Percentiles rank a stretch among this genome's conserved stretches.
Conservation (phyloP, 2,888 invertebrate species). For the Beris morrisii region DNA sequence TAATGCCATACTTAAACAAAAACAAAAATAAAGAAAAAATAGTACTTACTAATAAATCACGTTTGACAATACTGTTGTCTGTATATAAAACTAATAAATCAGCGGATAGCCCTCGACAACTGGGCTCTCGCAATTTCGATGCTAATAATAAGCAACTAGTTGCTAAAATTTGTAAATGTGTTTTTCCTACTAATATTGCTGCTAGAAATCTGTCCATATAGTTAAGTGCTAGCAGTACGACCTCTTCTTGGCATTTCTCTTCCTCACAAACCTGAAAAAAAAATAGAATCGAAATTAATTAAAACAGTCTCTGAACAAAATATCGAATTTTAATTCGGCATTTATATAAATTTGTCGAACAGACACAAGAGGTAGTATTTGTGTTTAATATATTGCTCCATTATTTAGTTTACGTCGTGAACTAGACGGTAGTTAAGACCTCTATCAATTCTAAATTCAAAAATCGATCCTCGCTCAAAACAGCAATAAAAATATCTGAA, state of each 20-base stretch:
- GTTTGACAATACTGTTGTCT: slow-evolving; percentile 85
- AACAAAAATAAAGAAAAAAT: not conserved
- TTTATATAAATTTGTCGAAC: not conserved
- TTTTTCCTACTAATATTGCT: slow-evolving; percentile 78
- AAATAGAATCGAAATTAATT: too few relatives aligned
- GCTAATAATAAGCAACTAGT: slow-evolving; percentile 90
- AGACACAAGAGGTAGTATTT: too few relatives aligned
- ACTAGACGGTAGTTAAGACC: too few relatives aligned
- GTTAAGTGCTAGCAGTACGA: slow-evolving; percentile 89
- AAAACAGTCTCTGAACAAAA: slow-evolving; percentile 19
- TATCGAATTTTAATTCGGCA: not conserved
- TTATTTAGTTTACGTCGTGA: too few relatives aligned
- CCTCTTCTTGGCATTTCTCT: slow-evolving; percentile 89
- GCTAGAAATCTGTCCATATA: slow-evolving; percentile 93
- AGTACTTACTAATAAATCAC: slow-evolving; percentile 84
- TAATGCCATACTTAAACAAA: not conserved
- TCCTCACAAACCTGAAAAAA: slow-evolving; percentile 87
- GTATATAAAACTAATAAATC: slow-evolving; percentile 89
- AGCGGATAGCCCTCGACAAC: slow-evolving; percentile 71
- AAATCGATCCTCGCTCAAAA: too few relatives aligned
- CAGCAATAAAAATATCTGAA: too few relatives aligned
- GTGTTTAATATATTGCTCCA: too few relatives aligned
- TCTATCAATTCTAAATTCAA: too few relatives aligned
- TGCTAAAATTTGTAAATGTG: slow-evolving; percentile 88
- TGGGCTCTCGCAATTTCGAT: slow-evolving; percentile 88